Evolutionary conservation across 2,888 invertebrate genomes (phyloP).

Genomic region (Hyalella azteca): DNA sequence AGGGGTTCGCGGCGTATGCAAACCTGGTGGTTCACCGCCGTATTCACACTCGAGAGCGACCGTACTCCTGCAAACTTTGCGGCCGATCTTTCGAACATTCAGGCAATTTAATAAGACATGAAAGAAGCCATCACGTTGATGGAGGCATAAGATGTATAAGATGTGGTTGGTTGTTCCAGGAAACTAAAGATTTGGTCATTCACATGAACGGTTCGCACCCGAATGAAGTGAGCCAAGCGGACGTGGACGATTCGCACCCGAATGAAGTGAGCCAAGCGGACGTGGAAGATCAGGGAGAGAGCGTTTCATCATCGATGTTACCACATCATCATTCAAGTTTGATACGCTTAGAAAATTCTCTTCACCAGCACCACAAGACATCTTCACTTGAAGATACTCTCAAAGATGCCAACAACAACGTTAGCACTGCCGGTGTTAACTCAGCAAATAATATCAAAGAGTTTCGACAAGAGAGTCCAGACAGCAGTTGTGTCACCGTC

Average conservation of each 20-base stretch:
- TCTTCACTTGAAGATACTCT: no score
- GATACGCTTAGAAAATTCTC: no score
- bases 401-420: background rate
- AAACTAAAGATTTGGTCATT: slow-evolving; percentile 44
- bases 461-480: slow-evolving; percentile 9
- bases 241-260: slow-evolving; percentile 48
- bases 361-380: no score
- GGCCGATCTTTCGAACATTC: slow-evolving; percentile 58
- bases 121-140: slow-evolving; percentile 49
- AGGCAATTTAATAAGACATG: slow-evolving; percentile 56
- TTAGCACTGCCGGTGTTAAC: background rate
- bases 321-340: no score
- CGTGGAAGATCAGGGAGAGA: background rate
- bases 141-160: slow-evolving; percentile 55
- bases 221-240: slow-evolving; percentile 46
- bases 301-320: background rate
- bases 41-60: slow-evolving; percentile 56
- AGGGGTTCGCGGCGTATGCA: slow-evolving; percentile 58
- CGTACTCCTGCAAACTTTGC: slow-evolving; percentile 55
- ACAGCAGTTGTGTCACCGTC: background rate
- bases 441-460: background rate
- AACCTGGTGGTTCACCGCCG: slow-evolving; percentile 58
- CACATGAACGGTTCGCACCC: slow-evolving; percentile 51
- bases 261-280: slow-evolving; percentile 49
- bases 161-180: slow-evolving; percentile 52